Evolutionary conservation across 2,888 invertebrate genomes (phyloP), one percentile per base, ranked within the genome.

Genomic region (Fragum sueziense): DNA sequence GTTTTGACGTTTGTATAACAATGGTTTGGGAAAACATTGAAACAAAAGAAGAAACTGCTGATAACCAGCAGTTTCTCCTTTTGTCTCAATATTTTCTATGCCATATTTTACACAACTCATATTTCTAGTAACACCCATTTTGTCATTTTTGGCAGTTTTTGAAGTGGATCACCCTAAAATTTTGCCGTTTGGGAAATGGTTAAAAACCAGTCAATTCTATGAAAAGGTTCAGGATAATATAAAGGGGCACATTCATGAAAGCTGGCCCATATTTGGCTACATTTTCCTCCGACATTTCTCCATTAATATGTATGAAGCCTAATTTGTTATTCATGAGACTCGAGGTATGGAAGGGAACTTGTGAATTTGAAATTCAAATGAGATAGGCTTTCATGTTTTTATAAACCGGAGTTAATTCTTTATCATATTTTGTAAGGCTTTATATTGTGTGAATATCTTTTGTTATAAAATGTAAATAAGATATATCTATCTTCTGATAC

Each of bases 231-330:
- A 17, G 17, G 41, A 41, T 17, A 41, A 41, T 41, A 11, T 41
- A 9, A 41, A 41, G 41, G 41, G 11, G 17, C 11, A 41, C 41
- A 41, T 17, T 41, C 41, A 41, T 11, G 4, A 57, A 57, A 57
- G 25, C 57, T n/a, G n/a, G n/a, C n/a, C n/a, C n/a, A n/a, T n/a
- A n/a, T 27, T 7, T 57, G 25, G 25, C 25, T n/a, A 27, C 27
- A 61, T 65, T 65, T 25, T 65, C 20, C 41, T 41, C 9, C 74
- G 52, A 9, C 52, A 20, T 41, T 31, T 22, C 41, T 37, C 34
- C 61, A 82, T 82, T 79, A 82, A 82, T 82, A 82, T 82, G 79
- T 82, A 82, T 82, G 70, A 79, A 54, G 52, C 9, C 54, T 70
- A 33, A 70, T 70, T 70, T 70, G 70, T 33, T 70, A 70, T 70